Evolutionary conservation across 2,113 vertebrate genomes (phyloP).

Genomic region (Phyllostomus hastatus): DNA sequence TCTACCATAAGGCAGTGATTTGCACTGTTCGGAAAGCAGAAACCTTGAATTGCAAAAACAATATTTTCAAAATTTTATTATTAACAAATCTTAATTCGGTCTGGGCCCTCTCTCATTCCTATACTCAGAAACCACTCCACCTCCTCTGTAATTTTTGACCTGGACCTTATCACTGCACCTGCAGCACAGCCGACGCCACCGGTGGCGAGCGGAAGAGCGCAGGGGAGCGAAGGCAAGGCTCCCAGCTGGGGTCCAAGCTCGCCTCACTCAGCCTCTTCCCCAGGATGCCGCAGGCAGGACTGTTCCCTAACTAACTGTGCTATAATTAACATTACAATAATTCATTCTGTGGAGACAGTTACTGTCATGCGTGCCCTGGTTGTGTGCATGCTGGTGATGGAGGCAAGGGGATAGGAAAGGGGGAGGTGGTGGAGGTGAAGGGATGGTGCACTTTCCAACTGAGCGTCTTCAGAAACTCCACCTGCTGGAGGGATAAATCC

Average conservation of each 20-base stretch:
- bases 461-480: background rate
- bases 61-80: background rate
- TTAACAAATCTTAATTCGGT: background rate
- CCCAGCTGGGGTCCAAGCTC: background rate
- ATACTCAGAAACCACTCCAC: background rate
- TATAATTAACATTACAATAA: background rate
- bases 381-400: rapidly evolving
- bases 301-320: background rate
- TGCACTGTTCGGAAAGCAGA: background rate
- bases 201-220: background rate
- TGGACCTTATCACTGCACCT: background rate
- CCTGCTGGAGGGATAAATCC: background rate
- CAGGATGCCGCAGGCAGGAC: background rate
- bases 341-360: background rate
- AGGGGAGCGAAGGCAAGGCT: background rate
- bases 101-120: background rate
- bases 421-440: background rate
- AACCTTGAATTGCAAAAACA: background rate
- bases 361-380: too few relatives aligned
- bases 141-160: background rate
- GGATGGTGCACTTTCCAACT: background rate
- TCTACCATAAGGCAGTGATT: background rate
- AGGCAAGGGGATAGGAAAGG: background rate
- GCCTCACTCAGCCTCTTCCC: background rate
- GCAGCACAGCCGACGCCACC: background rate